Base-by-base conservation (phyloP, 2,797 vertebrate species). In the Schizothorax lantsangensis region DNA sequence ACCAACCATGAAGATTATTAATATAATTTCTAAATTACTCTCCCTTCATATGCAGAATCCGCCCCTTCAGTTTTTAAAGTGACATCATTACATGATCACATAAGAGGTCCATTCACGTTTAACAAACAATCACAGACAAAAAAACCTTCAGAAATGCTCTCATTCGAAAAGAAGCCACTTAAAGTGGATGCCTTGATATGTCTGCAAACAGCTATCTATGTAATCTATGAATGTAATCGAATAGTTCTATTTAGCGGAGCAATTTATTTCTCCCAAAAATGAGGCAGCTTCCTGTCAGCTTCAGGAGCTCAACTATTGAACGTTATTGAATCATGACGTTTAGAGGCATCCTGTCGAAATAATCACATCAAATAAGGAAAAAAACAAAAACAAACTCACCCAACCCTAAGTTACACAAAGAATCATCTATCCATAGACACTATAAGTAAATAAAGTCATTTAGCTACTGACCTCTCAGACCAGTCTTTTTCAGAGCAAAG, bases 391-490 rank as follows among this genome's bases (percentile, higher is more conserved):
- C 49, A 66, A 43, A 26, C 21, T 26, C 73, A 69, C 83, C 36
- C 79, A 73, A 73, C 23, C 47, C 47, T 0, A 26, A n/a, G 21
- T 79, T 79, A 43, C 21, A 79, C 23, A 62, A 19, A 43, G 3
- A 59, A 15, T 40, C 7, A 43, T n/a, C 77, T 79, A 30, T 45
- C 45, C 57, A 79, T 62, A 64, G 88, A 92, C 88, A 91, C 91
- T 84, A 89, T 89, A 91, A 87, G 85, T 77, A 88, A 89, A 90
- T 91, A 88, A 91, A 91, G 85, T 87, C 64, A 90, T 91, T 80
- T 91, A 89, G 85, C 92, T 91, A 92, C 88, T 86, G 88, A 91
- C 90, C 89, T 79, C 90, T 90, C 87, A 86, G 87, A 87, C 90
- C 89, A 87, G 14, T 79, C 6, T 66, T 90, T 87, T 89, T 89